Evolutionary conservation across 2,888 invertebrate species (phyloP), one percentile per base, ranked within the genome.

Genomic region (Ophioninae sp.): DNA sequence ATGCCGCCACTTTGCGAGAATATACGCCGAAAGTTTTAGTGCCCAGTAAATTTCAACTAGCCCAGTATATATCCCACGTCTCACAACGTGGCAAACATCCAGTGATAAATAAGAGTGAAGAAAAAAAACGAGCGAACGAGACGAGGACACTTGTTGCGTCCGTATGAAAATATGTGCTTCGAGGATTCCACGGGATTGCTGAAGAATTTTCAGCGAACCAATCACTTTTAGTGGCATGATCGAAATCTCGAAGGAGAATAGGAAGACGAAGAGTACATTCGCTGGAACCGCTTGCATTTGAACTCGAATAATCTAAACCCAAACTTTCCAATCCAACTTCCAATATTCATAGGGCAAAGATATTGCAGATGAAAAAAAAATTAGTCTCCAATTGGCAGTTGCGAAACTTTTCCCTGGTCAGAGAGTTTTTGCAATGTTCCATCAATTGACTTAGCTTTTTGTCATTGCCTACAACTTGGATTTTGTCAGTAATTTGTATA

Each of bases 1-100:
- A 91, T 91, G 87, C 89, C 89, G 88, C 90, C 88, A 91, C 91
- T 91, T 90, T 88, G 83, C 88, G 85, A 89, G 90, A 41, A 91
- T 91, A 88, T 90, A 91, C 87, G 90, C 85, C 87, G 89, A 91
- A 91, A 91, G 90, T 91, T 91, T 91, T 90, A 91, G 88, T 90
- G 88, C 90, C 89, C 89, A 88, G 89, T 91, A 91, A 91, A 91
- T 91, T 91, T 90, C 87, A 88, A 88, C 90, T 91, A 90, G 89
- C 87, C 87, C 82, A 81, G 79, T 84, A 81, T 85, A 82, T 79
- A 84, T 82, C 74, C 69, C 50, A 59, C 69, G 68, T 69, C 72
- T 79, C 83, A 30, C 30, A 67, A 72, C 79, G 61, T 68, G 41
- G 67, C 44, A n/a, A 67, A n/a, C 73, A 30, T 44, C 23, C 68